phyloP scores from a whole-genome alignment of 2,113 vertebrate genomes.

The Cairina moschata region DNA sequence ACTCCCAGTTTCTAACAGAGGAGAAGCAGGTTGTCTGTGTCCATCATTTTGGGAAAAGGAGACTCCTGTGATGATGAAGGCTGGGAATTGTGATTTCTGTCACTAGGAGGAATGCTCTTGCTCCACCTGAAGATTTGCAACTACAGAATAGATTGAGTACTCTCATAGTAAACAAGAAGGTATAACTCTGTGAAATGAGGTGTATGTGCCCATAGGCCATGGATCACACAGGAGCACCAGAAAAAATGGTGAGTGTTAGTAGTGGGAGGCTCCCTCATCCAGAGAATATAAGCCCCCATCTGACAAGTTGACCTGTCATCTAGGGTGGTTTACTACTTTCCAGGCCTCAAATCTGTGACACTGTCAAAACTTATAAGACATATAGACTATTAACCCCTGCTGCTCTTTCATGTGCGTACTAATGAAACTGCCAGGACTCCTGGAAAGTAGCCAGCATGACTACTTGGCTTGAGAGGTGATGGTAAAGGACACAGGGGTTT shows the following conservation, averaged over 20 bases:
- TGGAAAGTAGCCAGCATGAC: neutral
- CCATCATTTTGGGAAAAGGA: neutral
- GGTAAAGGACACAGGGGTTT: neutral
- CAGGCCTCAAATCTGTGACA: neutral
- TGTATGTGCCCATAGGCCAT: neutral
- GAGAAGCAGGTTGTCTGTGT: neutral
- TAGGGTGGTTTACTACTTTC: neutral
- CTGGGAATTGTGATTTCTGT: neutral
- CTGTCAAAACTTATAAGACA: neutral
- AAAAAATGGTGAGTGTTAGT: neutral
- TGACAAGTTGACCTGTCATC: neutral
- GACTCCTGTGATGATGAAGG: neutral
- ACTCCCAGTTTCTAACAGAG: neutral
- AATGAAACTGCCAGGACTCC: neutral
- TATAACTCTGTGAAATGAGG: neutral
- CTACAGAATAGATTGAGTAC: neutral
- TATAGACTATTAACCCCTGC: neutral
- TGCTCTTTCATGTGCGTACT: neutral
- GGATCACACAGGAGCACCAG: neutral
- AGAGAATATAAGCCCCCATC: neutral
- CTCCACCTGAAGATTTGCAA: neutral
- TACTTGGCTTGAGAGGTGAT: neutral
- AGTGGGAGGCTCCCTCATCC: neutral
- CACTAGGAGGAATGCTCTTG: neutral
- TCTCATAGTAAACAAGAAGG: neutral